Percentiles rank a stretch among this genome's conserved stretches.
Evolutionary conservation across 1,140 invertebrate genomes (phyloP).

Genomic region (Rhagoletis zephyria): DNA sequence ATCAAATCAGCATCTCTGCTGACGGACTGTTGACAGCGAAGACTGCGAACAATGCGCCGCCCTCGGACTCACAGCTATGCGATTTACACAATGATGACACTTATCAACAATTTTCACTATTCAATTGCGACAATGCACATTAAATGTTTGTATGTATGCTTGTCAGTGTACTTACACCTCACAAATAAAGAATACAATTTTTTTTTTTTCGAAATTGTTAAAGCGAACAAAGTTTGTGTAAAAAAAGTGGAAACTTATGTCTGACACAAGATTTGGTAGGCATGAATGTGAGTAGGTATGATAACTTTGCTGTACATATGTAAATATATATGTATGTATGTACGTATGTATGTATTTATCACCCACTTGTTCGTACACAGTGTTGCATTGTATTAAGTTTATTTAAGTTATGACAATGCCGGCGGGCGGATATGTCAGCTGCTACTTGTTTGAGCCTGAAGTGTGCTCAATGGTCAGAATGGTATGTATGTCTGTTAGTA

Average conservation of each 20-base stretch:
- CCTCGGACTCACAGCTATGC: neutral
- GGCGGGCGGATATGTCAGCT: conserved; percentile 41
- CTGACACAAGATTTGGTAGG: neutral
- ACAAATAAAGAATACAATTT: neutral
- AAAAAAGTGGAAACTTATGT: conserved; percentile 16
- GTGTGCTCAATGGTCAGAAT: conserved; percentile 15
- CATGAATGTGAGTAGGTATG: neutral
- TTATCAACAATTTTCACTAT: conserved; percentile 12
- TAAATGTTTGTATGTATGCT: neutral
- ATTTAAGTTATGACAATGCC: conserved; percentile 48
- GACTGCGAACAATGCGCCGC: conserved; percentile 10
- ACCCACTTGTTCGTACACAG: neutral
- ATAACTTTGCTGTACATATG: too few relatives aligned
- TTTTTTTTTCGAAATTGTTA: conserved; percentile 23
- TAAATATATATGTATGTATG: neutral
- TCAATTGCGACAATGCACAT: conserved; percentile 10
- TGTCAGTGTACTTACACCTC: neutral
- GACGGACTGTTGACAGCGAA: conserved; percentile 23
- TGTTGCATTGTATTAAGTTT: conserved; percentile 31
- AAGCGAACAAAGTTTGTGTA: conserved; percentile 20
- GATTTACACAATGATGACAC: conserved; percentile 21
- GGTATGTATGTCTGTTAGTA: too few relatives aligned
- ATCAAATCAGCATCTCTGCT: conserved; percentile 24
- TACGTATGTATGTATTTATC: neutral
- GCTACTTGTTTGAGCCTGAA: conserved; percentile 46